Percentiles rank a stretch among this genome's conserved stretches.
Evolutionary conservation across 1,140 invertebrate species (phyloP).

Genomic region (Temnothorax nylanderi): DNA sequence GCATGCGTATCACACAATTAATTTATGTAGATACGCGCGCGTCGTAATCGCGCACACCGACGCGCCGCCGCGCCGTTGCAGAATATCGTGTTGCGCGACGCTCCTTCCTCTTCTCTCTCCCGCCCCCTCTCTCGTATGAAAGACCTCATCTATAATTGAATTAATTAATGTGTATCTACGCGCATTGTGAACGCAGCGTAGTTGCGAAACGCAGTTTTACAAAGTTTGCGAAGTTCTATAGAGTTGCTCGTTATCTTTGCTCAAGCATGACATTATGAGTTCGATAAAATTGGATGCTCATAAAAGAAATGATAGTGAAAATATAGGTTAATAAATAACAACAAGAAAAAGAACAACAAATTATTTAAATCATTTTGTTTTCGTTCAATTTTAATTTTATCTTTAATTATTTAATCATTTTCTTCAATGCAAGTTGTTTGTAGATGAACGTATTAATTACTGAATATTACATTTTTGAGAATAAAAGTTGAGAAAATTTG

Average conservation of each 20-base stretch:
- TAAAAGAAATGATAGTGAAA: too few species aligned
- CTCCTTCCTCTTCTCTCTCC: background rate
- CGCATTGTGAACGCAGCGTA: conserved; percentile 1
- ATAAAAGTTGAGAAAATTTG: background rate
- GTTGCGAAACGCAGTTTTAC: background rate
- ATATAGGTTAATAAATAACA: background rate
- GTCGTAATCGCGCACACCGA: conserved; percentile 11
- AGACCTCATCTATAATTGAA: conserved; percentile 37
- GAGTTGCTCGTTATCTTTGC: background rate
- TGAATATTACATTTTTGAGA: background rate
- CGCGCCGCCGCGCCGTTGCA: background rate
- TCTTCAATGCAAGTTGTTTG: background rate
- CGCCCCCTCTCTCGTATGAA: background rate
- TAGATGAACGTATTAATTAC: background rate
- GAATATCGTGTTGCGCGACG: conserved; percentile 7
- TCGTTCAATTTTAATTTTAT: background rate
- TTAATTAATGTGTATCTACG: conserved; percentile 32
- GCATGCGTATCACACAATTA: conserved; percentile 62
- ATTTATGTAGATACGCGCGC: conserved; percentile 40
- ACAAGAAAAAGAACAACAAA: background rate
- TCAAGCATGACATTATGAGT: background rate
- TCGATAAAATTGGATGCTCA: background rate
- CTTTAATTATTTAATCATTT: background rate
- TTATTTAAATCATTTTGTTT: background rate
- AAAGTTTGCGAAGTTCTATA: background rate